Conservation (phyloP, 2,797 vertebrate genomes). For the Mareca strepera region DNA sequence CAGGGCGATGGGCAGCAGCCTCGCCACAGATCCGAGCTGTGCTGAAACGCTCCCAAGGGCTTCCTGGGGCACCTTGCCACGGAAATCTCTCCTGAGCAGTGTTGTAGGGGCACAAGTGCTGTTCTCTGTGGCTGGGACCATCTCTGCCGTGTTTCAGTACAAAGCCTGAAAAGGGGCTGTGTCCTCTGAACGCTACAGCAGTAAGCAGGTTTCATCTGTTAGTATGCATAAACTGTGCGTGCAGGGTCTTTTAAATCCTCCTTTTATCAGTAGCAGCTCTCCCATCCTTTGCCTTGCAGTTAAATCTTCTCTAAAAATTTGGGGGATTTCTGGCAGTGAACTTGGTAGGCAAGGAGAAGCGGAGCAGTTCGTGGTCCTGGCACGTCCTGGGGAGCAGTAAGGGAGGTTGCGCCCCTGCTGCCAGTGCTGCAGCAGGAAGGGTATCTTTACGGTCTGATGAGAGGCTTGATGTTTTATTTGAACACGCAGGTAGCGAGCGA, state of each 20-base stretch:
- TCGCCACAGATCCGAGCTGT: background rate
- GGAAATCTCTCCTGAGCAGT: background rate
- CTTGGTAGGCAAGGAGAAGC: background rate
- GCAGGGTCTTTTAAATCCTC: background rate
- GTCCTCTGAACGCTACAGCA: background rate
- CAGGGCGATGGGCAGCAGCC: background rate
- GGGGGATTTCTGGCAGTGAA: background rate
- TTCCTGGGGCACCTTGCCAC: background rate
- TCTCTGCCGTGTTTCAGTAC: background rate
- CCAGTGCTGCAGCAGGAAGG: background rate
- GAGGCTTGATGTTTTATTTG: background rate
- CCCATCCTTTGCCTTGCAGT: background rate
- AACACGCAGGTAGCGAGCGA: background rate
- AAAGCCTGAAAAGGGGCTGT: background rate
- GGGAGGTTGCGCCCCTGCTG: background rate
- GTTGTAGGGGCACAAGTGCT: background rate
- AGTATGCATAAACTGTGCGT: background rate
- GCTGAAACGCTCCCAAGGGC: background rate
- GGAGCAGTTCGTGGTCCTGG: background rate
- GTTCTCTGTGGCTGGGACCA: background rate
- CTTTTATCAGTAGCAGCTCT: background rate
- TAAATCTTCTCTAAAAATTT: background rate
- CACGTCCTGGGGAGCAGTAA: background rate
- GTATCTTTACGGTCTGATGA: background rate
- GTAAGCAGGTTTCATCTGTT: background rate